Evolutionary conservation across 2,888 invertebrate species (phyloP).

Genomic region (Philereme vetulata): DNA sequence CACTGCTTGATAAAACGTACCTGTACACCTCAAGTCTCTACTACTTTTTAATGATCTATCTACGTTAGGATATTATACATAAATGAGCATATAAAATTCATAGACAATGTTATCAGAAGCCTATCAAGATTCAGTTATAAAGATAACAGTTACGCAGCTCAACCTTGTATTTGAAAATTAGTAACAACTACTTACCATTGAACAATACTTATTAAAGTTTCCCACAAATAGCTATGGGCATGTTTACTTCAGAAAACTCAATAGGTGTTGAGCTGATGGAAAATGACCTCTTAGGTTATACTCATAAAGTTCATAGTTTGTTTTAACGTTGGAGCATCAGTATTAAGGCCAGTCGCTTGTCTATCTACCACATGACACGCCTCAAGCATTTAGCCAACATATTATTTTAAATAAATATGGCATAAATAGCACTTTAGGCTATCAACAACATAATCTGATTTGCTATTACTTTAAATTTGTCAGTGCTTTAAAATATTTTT

Average conservation of each 20-base stretch:
- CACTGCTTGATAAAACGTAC: no score
- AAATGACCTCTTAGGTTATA: constrained; percentile 13
- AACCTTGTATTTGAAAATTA: constrained; percentile 54
- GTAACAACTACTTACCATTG: constrained; percentile 50
- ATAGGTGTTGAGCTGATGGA: constrained; percentile 1
- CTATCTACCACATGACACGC: constrained; percentile 15
- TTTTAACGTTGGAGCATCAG: constrained; percentile 7
- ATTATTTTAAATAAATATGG: constrained; percentile 33
- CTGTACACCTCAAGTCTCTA: no score
- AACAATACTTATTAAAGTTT: constrained; percentile 59
- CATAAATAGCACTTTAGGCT: constrained; percentile 44
- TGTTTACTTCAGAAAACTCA: constrained; percentile 6
- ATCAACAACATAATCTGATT: constrained; percentile 25
- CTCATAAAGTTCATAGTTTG: constrained; percentile 3
- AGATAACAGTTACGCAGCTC: constrained; percentile 47
- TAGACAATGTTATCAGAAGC: constrained; percentile 32
- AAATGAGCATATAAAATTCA: not conserved
- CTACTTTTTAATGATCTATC: no score
- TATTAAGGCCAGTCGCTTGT: not conserved
- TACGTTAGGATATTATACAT: not conserved
- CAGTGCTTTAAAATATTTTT: no score
- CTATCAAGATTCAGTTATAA: constrained; percentile 40
- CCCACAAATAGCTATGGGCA: constrained; percentile 44
- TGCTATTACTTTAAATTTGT: not conserved
- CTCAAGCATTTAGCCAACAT: constrained; percentile 17